Base-by-base conservation (phyloP, 2,888 invertebrate species). In the Hemithea aestivaria region DNA sequence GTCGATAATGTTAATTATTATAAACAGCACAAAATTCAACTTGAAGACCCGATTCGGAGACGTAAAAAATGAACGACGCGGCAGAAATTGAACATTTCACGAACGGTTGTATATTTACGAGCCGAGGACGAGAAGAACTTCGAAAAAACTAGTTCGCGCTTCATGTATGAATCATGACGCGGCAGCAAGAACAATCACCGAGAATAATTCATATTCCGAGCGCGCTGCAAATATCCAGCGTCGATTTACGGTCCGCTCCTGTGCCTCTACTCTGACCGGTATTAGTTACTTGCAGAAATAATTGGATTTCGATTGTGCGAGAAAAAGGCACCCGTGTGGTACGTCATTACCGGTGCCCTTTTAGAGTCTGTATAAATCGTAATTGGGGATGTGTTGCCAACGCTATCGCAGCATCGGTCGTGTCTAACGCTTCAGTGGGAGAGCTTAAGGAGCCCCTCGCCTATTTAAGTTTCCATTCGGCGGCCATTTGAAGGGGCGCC, bases 91-190 rank as follows among this genome's bases (percentile, higher is more conserved):
- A 67, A 65, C 65, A 71, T 74, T 74, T 75, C 66, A 63, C 66
- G 65, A 74, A 76, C 71, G 66, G 65, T 65, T 70, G 73, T 71
- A 73, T 75, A 73, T 75, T 77, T 76, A 75, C 70, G 73, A 72
- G 48, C 58, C 47, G 63, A 65, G 64, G 64, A 64, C 62, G 61
- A 53, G 63, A 58, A 61, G 60, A 58, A 62, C 65, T 58, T 71
- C 66, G 65, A 73, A 77, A 84, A 84, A 84, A 81, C 79, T 83
- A 85, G 81, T 77, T 80, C 75, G 71, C 77, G 77, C 81, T 87
- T 87, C 84, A 87, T 84, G 87, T 87, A 84, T 87, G 87, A 87
- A 85, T 82, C 85, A 85, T 85, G 84, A 78, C 76, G 76, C 67
- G 73, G 74, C 62, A 68, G 73, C 78, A 83, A 79, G 82, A 82